phyloP scores from a whole-genome alignment of 2,888 invertebrate species.

The Eupithecia abbreviata region DNA sequence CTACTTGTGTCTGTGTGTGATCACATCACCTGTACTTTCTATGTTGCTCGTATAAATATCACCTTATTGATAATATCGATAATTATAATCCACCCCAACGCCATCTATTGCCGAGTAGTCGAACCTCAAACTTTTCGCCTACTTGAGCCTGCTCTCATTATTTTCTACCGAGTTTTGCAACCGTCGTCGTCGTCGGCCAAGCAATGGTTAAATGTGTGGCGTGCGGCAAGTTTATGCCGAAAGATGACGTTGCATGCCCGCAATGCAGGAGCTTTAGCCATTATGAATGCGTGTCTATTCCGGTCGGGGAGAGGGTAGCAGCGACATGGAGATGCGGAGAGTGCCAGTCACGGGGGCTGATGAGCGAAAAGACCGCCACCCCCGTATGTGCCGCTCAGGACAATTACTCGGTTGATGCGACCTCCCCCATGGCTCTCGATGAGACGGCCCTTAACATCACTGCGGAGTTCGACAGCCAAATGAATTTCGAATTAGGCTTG shows the following conservation, averaged over 20 bases:
- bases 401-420: not conserved
- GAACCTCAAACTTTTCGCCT: too few relatives aligned
- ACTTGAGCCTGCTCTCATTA: too few relatives aligned
- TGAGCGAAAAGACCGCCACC: not conserved
- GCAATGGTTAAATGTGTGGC: constrained; percentile 4
- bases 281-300: not conserved
- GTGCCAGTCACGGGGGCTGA: not conserved
- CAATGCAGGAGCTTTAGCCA: not conserved
- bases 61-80: too few relatives aligned
- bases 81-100: too few relatives aligned
- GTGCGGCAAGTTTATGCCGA: constrained; percentile 2
- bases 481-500: not conserved
- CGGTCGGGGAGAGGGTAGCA: not conserved
- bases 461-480: not conserved
- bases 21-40: too few relatives aligned
- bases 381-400: not conserved
- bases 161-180: too few relatives aligned
- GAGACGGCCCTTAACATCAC: not conserved
- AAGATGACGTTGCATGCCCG: not conserved
- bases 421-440: not conserved
- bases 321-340: not conserved
- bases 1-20: too few relatives aligned
- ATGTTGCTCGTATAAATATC: too few relatives aligned
- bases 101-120: too few relatives aligned
- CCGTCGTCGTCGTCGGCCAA: too few relatives aligned